Conservation (phyloP, 1,140 invertebrate species). For the Neodiprion virginianus region DNA sequence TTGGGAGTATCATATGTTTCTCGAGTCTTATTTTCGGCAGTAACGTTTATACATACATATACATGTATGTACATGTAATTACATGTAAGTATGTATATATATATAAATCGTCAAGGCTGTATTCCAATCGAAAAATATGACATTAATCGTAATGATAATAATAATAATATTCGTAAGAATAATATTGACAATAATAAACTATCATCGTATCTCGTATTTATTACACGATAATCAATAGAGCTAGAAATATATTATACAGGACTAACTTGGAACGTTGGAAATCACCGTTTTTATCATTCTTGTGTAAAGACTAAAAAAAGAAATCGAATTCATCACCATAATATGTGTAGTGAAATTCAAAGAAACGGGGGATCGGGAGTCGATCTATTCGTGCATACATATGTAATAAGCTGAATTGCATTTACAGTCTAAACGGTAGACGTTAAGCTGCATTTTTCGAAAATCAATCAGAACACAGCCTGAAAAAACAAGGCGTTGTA, state of each 20-base stretch:
- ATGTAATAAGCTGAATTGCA: no score
- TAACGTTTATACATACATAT: not conserved
- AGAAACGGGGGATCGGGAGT: not conserved
- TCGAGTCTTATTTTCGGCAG: slow-evolving; percentile 4
- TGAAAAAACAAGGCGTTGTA: not conserved
- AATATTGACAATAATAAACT: not conserved
- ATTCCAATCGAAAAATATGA: not conserved
- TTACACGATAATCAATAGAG: not conserved
- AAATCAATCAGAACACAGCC: not conserved
- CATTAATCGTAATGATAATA: not conserved
- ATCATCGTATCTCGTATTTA: not conserved
- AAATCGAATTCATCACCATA: no score
- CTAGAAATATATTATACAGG: not conserved
- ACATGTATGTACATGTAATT: not conserved
- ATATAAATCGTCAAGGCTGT: not conserved
- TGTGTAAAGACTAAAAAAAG: no score
- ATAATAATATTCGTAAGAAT: no score
- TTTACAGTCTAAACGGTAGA: no score
- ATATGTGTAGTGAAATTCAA: not conserved
- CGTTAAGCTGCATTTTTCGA: not conserved
- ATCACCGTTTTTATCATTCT: not conserved
- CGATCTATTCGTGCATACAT: no score
- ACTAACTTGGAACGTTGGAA: not conserved
- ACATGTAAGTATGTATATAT: not conserved
- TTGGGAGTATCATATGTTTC: not conserved